A percentile compares a stretch with the other conserved stretches of the same genome.
Conservation (phyloP, 2,888 invertebrate genomes). For the Rambutsinella grinnellia region DNA sequence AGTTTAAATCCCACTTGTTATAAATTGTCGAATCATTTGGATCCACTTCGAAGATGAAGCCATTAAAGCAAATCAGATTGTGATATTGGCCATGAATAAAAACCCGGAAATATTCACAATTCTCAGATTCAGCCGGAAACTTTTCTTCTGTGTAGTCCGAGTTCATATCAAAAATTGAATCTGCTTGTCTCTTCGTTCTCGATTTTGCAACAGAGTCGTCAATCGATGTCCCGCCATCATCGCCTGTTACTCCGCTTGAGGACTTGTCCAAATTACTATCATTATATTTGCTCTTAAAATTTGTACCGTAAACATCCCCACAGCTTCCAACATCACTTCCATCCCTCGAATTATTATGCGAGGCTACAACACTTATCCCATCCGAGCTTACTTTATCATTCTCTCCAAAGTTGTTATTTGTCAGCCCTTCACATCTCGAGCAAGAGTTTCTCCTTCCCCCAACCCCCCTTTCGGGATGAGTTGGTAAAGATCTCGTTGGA, state of each 20-base stretch:
- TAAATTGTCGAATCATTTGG: conserved; percentile 49
- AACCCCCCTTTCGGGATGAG: conserved; percentile 29
- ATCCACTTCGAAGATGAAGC: conserved; percentile 63
- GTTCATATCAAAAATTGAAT: conserved; percentile 56
- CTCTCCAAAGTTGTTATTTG: conserved; percentile 18
- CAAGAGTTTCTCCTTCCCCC: conserved; percentile 43
- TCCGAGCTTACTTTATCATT: conserved; percentile 42
- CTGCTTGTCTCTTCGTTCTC: background rate
- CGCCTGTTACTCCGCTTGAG: conserved; percentile 16
- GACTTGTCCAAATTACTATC: background rate
- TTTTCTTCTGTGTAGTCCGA: conserved; percentile 48
- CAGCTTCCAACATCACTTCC: conserved; percentile 45
- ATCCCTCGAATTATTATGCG: conserved; percentile 31
- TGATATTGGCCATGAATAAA: conserved; percentile 60
- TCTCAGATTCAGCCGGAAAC: conserved; percentile 43
- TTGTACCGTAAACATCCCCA: conserved; percentile 37
- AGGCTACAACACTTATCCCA: conserved; percentile 45
- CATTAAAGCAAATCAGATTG: conserved; percentile 58
- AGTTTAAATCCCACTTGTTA: conserved; percentile 64
- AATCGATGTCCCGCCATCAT: background rate
- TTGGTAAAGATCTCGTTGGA: conserved; percentile 34
- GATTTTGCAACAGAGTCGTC: background rate
- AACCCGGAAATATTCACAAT: conserved; percentile 55
- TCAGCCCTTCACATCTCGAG: conserved; percentile 44
- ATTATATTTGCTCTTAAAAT: conserved; percentile 19